Evolutionary conservation across 2,113 vertebrate species (phyloP), one percentile per base, ranked within the genome.

Genomic region (Anolis carolinensis): DNA sequence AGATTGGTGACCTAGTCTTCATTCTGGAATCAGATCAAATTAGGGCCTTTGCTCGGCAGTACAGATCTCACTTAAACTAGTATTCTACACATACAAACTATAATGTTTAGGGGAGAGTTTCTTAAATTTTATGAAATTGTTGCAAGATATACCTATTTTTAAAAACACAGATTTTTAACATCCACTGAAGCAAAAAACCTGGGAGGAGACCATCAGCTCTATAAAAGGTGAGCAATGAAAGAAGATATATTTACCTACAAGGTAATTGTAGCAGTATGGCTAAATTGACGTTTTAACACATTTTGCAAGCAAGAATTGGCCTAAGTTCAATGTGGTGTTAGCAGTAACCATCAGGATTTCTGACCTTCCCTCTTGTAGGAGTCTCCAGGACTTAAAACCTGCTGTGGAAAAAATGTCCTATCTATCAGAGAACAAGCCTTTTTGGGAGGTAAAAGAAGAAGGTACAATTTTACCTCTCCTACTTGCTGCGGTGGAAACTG

Each of bases 1-100:
- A 93, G 93, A 95, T 95, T 95, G 91, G 92, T 95, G 90, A 92
- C 92, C 92, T 87, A 91, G 87, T 91, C 90, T 85, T 3, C 0
- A 71, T 75, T 91, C 70, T 92, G 92, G 92, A 92, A 86, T 27
- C 34, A 30, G 85, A 89, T 52, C 79, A 88, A 86, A 85, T 27
- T 39, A 88, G 85, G 75, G 85, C 63, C 82, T 87, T 18, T 78
- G 67, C 77, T 52, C 86, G 81, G 62, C 87, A 85, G 72, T 70
- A 90, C 68, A 85, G 86, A 83, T 87, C 86, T 39, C 55, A 36
- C 0, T 36, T 81, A 74, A 30, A 20, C 48, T 16, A 25, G 52
- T n/a, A 80, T 82, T 32, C 1, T 14, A 44, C 1, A 70, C 0
- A 32, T 62, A 30, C 27, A 2, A 0, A 59, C 79, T 0, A 0